Base-by-base conservation (phyloP, 2,797 vertebrate species). In the Steatocranus sp. region DNA sequence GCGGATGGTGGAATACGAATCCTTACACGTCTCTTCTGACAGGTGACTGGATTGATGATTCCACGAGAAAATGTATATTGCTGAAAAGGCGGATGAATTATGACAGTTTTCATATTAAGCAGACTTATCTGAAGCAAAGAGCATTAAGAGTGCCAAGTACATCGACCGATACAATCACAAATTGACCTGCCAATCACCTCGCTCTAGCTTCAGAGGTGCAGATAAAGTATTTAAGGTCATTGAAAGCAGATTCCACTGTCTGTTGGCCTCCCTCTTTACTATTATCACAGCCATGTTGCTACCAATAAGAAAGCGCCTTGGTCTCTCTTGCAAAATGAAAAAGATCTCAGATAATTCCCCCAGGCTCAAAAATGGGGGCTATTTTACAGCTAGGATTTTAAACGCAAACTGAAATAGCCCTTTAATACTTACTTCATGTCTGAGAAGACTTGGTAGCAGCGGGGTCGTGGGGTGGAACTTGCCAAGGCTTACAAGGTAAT, bases 61-160 rank as follows among this genome's bases (percentile, higher is more conserved):
- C 92, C 89, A 68, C 79, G 43, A 78, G 93, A 92, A 94, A 94
- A 96, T 93, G 89, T 93, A 90, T 87, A 90, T 90, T 90, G 91
- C 90, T 79, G 86, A 89, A 92, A 95, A 93, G 84, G 89, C 87
- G 88, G 95, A 95, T 94, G 94, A 96, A 96, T 95, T 95, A 95
- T 96, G 96, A 96, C 95, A 96, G 95, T 95, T 96, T 96, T 96
- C 95, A 95, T 96, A 96, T 97, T 96, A 96, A 93, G 92, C 94
- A 89, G 95, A 95, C 93, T 96, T 96, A 96, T 96, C 96, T 94
- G 94, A 79, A 36, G 94, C 93, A 95, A 95, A 96, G 95, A 95
- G 96, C 94, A 95, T 97, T 96, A 96, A 90, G 90, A 90, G 91
- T 82, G 87, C 84, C 93, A 92, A 96, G 95, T 95, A 95, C 94